A percentile compares a stretch with the other conserved stretches of the same genome.
These are phyloP conservation scores for Lymantria monacha DNA, from an alignment of 2,888 invertebrate species.

Conservation along the genomic window DNA sequence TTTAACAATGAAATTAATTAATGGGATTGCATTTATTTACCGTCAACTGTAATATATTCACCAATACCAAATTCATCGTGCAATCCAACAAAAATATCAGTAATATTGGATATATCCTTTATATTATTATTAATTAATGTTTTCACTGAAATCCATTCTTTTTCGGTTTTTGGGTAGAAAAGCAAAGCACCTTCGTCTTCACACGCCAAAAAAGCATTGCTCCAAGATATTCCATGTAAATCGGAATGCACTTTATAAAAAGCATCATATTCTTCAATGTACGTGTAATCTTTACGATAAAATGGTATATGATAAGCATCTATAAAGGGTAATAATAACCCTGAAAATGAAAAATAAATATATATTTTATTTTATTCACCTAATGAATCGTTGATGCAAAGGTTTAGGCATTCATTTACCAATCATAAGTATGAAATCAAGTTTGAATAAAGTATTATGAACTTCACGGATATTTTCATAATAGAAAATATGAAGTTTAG, in stretches of 20 bases:
- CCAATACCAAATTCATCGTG: slow-evolving; percentile 44
- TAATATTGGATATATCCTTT: slow-evolving; percentile 21
- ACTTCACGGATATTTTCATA: too few species aligned
- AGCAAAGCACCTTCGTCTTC: slow-evolving; percentile 45
- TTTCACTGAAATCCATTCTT: slow-evolving; percentile 42
- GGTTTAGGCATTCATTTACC: too few species aligned
- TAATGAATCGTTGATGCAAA: too few species aligned
- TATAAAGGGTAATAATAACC: slow-evolving; percentile 9
- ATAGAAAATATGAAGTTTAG: too few species aligned
- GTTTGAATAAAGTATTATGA: too few species aligned
- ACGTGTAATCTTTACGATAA: slow-evolving; percentile 48
- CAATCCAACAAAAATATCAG: slow-evolving; percentile 43
- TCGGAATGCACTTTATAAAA: slow-evolving; percentile 51
- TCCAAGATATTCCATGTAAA: slow-evolving; percentile 29
- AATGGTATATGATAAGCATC: slow-evolving; percentile 33
- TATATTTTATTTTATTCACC: too few species aligned
- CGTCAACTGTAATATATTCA: slow-evolving; percentile 49
- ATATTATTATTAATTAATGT: slow-evolving; percentile 22
- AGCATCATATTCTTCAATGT: slow-evolving; percentile 40
- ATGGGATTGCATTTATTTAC: slow-evolving; percentile 22
- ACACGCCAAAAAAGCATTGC: slow-evolving; percentile 39
- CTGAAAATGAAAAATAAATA: slow-evolving; percentile 17
- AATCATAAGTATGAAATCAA: too few species aligned
- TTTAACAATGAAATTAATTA: too few species aligned
- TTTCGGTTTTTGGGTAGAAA: slow-evolving; percentile 40